phyloP scores from a whole-genome alignment of 2,888 invertebrate species.

The Lasioglossum vierecki region DNA sequence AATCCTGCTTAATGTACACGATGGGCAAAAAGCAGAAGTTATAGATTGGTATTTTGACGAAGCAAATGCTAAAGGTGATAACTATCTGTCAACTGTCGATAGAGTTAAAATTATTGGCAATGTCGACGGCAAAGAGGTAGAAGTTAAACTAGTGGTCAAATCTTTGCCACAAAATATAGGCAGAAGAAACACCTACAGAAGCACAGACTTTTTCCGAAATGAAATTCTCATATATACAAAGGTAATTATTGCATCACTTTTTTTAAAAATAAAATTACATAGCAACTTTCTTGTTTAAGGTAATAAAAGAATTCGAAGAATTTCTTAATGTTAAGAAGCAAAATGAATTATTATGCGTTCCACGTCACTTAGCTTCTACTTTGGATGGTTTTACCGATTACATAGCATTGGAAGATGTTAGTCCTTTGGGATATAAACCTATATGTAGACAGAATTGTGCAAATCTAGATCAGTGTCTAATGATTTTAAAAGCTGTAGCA shows the following conservation, averaged over 20 bases:
- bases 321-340: conserved; percentile 74
- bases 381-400: conserved; percentile 84
- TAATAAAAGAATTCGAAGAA: conserved; percentile 75
- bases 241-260: conserved; percentile 59
- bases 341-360: conserved; percentile 70
- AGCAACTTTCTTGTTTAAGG: conserved; percentile 62
- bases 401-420: conserved; percentile 83
- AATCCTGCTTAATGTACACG: conserved; percentile 81
- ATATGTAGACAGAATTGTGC: conserved; percentile 77
- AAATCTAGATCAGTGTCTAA: conserved; percentile 75
- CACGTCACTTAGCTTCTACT: conserved; percentile 79
- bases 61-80: conserved; percentile 87
- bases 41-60: conserved; percentile 83
- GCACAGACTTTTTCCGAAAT: conserved; percentile 89
- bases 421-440: conserved; percentile 78
- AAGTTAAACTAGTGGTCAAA: conserved; percentile 87
- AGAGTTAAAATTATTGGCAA: conserved; percentile 86
- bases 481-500: conserved; percentile 82
- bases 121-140: conserved; percentile 77
- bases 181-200: conserved; percentile 87
- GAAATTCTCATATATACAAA: conserved; percentile 88
- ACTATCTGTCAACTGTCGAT: conserved; percentile 88
- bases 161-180: conserved; percentile 88
- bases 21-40: conserved; percentile 77
- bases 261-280: not conserved